Percentiles rank a stretch among this genome's conserved stretches.
These are phyloP conservation scores for Agrypnus murinus DNA, from an alignment of 2,888 invertebrate genomes.

Conservation along the genomic window DNA sequence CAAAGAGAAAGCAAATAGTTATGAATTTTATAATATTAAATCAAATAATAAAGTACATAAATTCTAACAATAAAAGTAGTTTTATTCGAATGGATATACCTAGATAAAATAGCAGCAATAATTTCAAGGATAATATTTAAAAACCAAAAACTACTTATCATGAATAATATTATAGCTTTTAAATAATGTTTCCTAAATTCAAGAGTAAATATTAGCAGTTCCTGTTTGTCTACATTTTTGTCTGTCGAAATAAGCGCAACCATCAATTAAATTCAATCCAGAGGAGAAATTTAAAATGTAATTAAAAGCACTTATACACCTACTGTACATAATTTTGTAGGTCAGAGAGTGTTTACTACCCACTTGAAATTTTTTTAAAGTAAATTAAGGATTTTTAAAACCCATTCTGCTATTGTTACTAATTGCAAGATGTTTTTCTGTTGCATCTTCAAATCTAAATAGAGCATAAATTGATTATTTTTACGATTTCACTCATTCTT, in stretches of 20 bases:
- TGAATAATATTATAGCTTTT: background rate
- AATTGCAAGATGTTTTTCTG: constrained; percentile 5
- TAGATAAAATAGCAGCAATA: too few relatives aligned
- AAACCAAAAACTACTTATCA: too few relatives aligned
- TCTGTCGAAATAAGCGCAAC: constrained; percentile 3
- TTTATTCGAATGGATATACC: too few relatives aligned
- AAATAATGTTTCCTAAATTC: background rate
- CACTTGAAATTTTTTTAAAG: background rate
- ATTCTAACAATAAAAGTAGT: too few relatives aligned
- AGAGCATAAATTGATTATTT: constrained; percentile 30
- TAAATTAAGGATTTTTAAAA: constrained; percentile 25
- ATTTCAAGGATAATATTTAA: too few relatives aligned
- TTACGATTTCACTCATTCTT: constrained; percentile 19
- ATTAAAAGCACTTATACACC: constrained; percentile 31
- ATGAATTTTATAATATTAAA: too few relatives aligned
- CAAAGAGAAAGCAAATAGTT: too few relatives aligned
- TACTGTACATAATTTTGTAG: constrained; percentile 29
- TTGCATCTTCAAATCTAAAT: constrained; percentile 16
- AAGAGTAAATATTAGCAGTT: background rate
- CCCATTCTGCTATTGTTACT: constrained; percentile 10
- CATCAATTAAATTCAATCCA: constrained; percentile 11
- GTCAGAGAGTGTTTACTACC: constrained; percentile 17
- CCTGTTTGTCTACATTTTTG: constrained; percentile 2
- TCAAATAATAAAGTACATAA: too few relatives aligned
- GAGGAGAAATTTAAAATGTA: constrained; percentile 11